Evolutionary conservation across 2,888 invertebrate species (phyloP).

Genomic region (Chalcosyrphus nemorum): DNA sequence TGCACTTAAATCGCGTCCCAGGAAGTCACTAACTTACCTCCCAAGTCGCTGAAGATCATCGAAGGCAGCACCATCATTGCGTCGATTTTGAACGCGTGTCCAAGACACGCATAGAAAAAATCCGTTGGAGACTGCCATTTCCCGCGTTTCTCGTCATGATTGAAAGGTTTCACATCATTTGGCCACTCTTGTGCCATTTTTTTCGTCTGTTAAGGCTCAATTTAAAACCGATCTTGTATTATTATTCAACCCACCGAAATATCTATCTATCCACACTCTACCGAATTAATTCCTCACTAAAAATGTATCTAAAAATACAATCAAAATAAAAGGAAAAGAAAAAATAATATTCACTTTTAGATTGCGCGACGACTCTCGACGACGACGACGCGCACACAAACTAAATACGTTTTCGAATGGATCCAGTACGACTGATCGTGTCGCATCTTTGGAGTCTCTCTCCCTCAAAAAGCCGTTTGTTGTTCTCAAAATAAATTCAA

Average conservation of each 20-base stretch:
- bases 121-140: constrained; percentile 89
- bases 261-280: constrained; percentile 16
- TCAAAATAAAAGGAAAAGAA: constrained; percentile 45
- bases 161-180: constrained; percentile 78
- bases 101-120: constrained; percentile 90
- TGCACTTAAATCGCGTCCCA: neutral
- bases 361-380: too few relatives aligned
- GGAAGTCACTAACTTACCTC: constrained; percentile 75
- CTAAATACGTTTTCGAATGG: constrained; percentile 50
- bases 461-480: constrained; percentile 2
- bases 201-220: neutral
- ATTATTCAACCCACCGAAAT: constrained; percentile 18
- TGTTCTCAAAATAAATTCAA: constrained; percentile 57
- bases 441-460: constrained; percentile 57
- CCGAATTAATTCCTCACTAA: neutral
- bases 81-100: constrained; percentile 91
- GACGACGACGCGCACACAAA: constrained; percentile 46
- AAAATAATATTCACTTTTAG: constrained; percentile 29
- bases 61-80: constrained; percentile 89
- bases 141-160: constrained; percentile 83
- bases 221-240: constrained; percentile 4
- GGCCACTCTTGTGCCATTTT: constrained; percentile 73
- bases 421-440: constrained; percentile 54
- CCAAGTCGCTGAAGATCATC: constrained; percentile 76
- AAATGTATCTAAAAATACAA: constrained; percentile 56